Evolutionary conservation across 2,888 invertebrate species (phyloP), one percentile per base, ranked within the genome.

Genomic region (Harmothoe impar): DNA sequence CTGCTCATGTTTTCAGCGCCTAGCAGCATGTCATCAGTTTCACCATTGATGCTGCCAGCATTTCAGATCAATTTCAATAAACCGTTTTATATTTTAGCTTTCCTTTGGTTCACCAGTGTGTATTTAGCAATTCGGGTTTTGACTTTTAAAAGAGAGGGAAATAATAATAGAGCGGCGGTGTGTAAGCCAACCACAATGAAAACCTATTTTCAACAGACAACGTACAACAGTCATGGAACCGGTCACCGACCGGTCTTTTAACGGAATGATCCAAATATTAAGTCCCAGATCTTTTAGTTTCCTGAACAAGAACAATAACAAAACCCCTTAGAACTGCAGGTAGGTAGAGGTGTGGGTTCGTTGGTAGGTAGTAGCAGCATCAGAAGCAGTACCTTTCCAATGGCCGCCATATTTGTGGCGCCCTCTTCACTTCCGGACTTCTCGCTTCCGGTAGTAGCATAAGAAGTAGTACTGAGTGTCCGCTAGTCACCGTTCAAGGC

Each of bases 181-280:
- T 43, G 3, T 43, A 43, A 43, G 10, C 10, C 3, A 43, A 43
- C 43, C 43, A 43, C 43, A 3, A 43, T 43, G 43, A 43, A 62
- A 62, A n/a, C 62, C 77, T 77, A 77, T 77, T 77, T 62, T 77
- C 77, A 77, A 77, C 77, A 77, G 77, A 77, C 77, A 77, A 77
- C 77, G 31, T 77, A n/a, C 77, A 77, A n/a, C 25, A 62, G 62
- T 62, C 10, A 62, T 25, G 10, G 43, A 7, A 43, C 43, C 43
- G 10, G 43, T 43, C 43, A 43, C 3, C 5, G 43, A 43, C 43
- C 10, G 43, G 43, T 43, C 10, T 43, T 43, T 43, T 10, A 43
- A 43, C 43, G 43, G 43, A 43, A 43, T 43, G 43, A 43, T 43
- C 43, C 10, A 43, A 43, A 43, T 43, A 5, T n/a, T n/a, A 62